These are phyloP conservation scores for Pocillopora verrucosa DNA, from an alignment of 64 coral and sea anemone genomes.

Conservation along the genomic window DNA sequence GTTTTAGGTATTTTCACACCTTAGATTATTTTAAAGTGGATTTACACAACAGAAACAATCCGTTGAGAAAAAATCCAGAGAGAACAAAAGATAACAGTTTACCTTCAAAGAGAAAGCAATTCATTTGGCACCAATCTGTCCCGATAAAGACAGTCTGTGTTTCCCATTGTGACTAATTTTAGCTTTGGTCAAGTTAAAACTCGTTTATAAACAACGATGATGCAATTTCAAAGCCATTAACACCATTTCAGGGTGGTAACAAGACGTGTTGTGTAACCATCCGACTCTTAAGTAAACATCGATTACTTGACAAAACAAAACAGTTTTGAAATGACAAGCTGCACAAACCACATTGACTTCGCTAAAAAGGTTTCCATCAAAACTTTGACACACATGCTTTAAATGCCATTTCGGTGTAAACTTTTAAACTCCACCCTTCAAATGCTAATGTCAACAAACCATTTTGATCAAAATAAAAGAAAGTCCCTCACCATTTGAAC, in stretches of 20 bases:
- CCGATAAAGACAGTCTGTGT: not conserved
- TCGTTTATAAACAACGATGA: conserved; percentile 5
- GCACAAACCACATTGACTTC: not conserved
- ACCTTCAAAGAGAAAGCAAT: not conserved
- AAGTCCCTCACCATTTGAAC: conserved; percentile 73
- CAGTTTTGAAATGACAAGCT: conserved; percentile 27
- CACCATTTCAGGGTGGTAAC: conserved; percentile 29
- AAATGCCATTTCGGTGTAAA: not conserved
- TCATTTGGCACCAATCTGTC: not conserved
- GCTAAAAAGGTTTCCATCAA: not conserved
- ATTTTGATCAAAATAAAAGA: not conserved
- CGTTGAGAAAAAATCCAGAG: too few species aligned
- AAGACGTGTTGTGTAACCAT: not conserved
- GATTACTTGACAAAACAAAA: conserved; percentile 31
- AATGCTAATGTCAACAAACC: conserved; percentile 14
- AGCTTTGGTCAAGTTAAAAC: not conserved
- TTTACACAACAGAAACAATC: not conserved
- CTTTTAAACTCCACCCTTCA: not conserved
- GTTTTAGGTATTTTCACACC: not conserved
- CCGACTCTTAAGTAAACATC: conserved; percentile 26
- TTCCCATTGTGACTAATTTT: conserved; percentile 11
- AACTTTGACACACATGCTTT: not conserved
- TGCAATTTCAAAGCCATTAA: conserved; percentile 18
- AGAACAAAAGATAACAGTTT: not conserved
- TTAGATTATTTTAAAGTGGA: not conserved